phyloP scores from a whole-genome alignment of 2,888 invertebrate species.

The Phalera bucephala region DNA sequence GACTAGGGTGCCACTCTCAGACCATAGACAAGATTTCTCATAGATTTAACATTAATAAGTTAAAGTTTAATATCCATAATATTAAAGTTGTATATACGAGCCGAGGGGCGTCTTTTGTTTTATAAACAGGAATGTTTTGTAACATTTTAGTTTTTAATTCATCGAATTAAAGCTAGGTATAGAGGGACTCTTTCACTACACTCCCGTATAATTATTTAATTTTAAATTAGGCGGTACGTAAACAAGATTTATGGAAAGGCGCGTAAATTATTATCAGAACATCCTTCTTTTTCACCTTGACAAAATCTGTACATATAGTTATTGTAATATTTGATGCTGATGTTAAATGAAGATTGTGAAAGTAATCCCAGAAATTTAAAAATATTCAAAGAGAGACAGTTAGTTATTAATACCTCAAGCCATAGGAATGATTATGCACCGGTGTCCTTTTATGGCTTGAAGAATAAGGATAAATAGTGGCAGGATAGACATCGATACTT shows the following conservation, averaged over 20 bases:
- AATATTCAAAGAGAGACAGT: constrained; percentile 25
- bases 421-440: no score
- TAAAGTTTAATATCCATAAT: constrained; percentile 51
- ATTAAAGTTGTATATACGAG: constrained; percentile 32
- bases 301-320: background rate
- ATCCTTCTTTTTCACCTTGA: background rate
- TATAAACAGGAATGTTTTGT: constrained; percentile 42
- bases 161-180: constrained; percentile 34
- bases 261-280: no score
- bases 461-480: constrained; percentile 32
- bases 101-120: constrained; percentile 49
- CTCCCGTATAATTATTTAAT: constrained; percentile 9
- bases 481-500: constrained; percentile 33
- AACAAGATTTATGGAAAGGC: constrained; percentile 15
- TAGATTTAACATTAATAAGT: constrained; percentile 36
- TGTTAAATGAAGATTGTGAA: no score
- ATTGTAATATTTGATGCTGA: background rate
- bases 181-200: constrained; percentile 31
- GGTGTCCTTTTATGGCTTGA: no score
- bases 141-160: constrained; percentile 21
- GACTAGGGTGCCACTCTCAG: constrained; percentile 60
- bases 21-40: constrained; percentile 44
- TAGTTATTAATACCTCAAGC: constrained; percentile 11
- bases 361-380: constrained; percentile 27
- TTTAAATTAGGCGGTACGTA: constrained; percentile 28